Evolutionary conservation across 92 coral and sea anemone genomes (phyloP).

Genomic region (Scolanthus callimorphus): DNA sequence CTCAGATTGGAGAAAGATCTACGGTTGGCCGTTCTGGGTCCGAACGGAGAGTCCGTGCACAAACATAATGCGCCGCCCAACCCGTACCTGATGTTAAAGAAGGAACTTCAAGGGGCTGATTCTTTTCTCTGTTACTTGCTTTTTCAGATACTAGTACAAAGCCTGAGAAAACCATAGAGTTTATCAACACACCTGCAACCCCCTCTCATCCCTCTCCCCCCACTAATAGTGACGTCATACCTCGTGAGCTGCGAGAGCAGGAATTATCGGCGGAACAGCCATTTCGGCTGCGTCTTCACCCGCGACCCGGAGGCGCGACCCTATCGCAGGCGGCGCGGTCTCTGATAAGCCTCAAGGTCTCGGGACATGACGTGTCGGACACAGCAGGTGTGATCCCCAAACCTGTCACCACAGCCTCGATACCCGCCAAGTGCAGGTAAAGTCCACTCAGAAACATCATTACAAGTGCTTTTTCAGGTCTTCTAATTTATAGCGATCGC

Average conservation of each 20-base stretch:
- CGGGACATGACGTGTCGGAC: slow-evolving; percentile 63
- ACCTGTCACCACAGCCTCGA: slow-evolving; percentile 80
- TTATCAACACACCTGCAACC: slow-evolving; percentile 14
- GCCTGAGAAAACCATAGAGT: slow-evolving; percentile 36
- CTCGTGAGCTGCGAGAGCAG: slow-evolving; percentile 32
- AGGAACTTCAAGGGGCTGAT: too few relatives aligned
- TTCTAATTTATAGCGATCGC: too few relatives aligned
- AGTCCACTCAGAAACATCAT: too few relatives aligned
- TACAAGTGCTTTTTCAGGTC: too few relatives aligned
- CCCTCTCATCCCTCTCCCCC: slow-evolving; percentile 20
- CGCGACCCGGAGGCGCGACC: slow-evolving; percentile 38
- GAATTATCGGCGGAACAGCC: slow-evolving; percentile 60
- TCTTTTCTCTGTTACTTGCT: too few relatives aligned
- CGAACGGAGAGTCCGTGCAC: too few relatives aligned
- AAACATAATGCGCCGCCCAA: too few relatives aligned
- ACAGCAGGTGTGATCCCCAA: slow-evolving; percentile 65
- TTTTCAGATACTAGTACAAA: slow-evolving; percentile 19
- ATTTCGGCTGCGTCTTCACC: slow-evolving; percentile 58
- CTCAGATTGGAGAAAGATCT: too few relatives aligned
- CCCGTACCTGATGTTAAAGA: too few relatives aligned
- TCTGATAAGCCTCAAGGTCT: slow-evolving; percentile 41
- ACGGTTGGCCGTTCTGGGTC: too few relatives aligned
- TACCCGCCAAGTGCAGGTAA: slow-evolving; percentile 94
- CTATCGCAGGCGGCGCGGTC: slow-evolving; percentile 42
- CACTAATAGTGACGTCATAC: neutral